phyloP scores from a whole-genome alignment of 2,888 invertebrate species.

The Hemaris fuciformis region DNA sequence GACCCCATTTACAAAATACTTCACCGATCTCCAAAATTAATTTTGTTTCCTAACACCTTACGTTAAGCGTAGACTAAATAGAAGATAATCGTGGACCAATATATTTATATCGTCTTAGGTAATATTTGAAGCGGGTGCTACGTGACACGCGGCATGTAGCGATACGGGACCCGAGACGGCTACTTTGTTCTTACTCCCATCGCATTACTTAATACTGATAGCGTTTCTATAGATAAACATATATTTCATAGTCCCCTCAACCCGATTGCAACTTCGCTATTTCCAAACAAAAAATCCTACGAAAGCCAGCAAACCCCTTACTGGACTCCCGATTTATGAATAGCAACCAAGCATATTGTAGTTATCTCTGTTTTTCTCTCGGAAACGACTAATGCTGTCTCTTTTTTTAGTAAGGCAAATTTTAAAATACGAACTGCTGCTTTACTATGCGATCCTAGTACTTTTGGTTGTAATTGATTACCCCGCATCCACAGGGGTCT shows the following conservation, averaged over 20 bases:
- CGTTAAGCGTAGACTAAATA: neutral
- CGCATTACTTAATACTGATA: neutral
- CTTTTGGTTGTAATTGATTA: neutral
- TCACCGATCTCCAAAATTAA: constrained; percentile 6
- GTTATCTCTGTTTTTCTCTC: neutral
- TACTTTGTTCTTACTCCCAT: neutral
- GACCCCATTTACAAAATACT: neutral
- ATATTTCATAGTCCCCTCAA: neutral
- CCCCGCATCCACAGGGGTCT: neutral
- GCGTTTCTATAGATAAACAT: neutral
- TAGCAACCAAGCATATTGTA: neutral
- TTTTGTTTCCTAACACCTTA: neutral
- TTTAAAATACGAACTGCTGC: neutral
- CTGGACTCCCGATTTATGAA: too few relatives aligned
- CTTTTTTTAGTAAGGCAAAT: neutral
- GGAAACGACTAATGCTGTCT: neutral
- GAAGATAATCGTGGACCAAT: constrained; percentile 8
- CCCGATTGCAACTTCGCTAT: neutral
- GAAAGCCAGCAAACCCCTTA: too few relatives aligned
- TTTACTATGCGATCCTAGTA: neutral
- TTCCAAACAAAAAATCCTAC: neutral
- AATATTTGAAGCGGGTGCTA: constrained; percentile 7
- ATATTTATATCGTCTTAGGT: constrained; percentile 7
- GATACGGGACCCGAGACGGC: constrained; percentile 1
- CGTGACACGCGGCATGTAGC: constrained; percentile 2